phyloP scores from a whole-genome alignment of 2,797 vertebrate genomes.

The Melanotaenia parkinsoni region DNA sequence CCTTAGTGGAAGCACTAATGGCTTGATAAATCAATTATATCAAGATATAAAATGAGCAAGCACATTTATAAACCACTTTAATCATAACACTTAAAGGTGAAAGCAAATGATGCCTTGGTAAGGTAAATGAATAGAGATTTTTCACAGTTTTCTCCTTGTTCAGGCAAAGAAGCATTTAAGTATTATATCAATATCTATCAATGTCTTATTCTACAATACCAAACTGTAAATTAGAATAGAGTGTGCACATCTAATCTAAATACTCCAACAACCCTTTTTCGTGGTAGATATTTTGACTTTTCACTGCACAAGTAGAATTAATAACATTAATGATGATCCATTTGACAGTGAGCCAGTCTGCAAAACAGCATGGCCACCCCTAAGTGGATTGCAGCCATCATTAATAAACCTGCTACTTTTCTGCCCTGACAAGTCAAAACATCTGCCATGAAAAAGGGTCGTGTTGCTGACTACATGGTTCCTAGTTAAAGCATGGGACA shows the following conservation, averaged over 20 bases:
- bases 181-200: constrained; percentile 41
- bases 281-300: constrained; percentile 5
- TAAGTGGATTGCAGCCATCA: neutral
- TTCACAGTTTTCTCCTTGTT: constrained; percentile 17
- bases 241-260: neutral
- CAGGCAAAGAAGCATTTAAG: constrained; percentile 25
- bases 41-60: neutral
- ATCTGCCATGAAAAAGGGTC: neutral
- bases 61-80: neutral
- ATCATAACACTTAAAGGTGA: constrained; percentile 38
- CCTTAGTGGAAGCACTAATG: no score
- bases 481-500: neutral
- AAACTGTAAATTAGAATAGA: constrained; percentile 1
- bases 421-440: neutral
- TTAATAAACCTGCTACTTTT: neutral
- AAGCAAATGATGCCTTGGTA: constrained; percentile 21
- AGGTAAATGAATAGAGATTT: neutral
- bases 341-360: neutral
- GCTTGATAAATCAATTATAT: neutral
- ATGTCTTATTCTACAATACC: constrained; percentile 18
- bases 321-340: constrained; percentile 12
- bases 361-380: constrained; percentile 2
- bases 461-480: neutral
- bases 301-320: constrained; percentile 4
- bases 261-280: neutral